phyloP scores from a whole-genome alignment of 2,888 invertebrate genomes.

The Cenopis cana region DNA sequence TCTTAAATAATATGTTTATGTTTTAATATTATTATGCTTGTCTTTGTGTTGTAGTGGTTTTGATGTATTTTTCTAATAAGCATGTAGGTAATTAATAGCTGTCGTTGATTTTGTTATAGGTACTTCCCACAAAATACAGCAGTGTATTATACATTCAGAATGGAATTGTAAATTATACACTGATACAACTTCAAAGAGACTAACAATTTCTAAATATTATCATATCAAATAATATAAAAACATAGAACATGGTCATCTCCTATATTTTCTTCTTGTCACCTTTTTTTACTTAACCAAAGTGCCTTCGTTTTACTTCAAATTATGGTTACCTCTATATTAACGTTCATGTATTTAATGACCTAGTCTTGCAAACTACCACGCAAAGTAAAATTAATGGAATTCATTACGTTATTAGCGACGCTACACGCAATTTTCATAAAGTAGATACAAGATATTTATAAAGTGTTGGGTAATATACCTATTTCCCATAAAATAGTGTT shows the following conservation, averaged over 20 bases:
- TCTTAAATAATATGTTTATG: constrained; percentile 68
- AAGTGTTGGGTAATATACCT: constrained; percentile 3
- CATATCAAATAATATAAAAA: too few species aligned
- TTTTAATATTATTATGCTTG: too few species aligned
- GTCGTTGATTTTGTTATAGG: not conserved
- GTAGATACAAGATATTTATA: constrained; percentile 1
- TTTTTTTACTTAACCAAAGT: not conserved
- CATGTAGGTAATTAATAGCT: constrained; percentile 50
- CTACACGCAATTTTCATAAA: constrained; percentile 37
- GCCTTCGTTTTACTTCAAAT: constrained; percentile 1
- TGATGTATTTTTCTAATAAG: constrained; percentile 49
- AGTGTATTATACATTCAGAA: too few species aligned
- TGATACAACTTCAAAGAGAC: too few species aligned
- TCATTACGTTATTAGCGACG: constrained; percentile 42
- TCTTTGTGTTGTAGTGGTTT: constrained; percentile 65
- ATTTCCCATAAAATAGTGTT: constrained; percentile 1
- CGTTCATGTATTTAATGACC: constrained; percentile 37
- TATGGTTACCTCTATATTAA: constrained; percentile 19
- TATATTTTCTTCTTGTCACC: too few species aligned
- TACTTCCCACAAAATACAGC: not conserved
- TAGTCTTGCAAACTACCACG: constrained; percentile 35
- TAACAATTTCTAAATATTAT: too few species aligned
- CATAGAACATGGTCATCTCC: too few species aligned
- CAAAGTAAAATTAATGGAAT: constrained; percentile 43
- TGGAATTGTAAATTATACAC: too few species aligned